phyloP scores from a whole-genome alignment of 2,888 invertebrate genomes.

The Athalia rosae region DNA sequence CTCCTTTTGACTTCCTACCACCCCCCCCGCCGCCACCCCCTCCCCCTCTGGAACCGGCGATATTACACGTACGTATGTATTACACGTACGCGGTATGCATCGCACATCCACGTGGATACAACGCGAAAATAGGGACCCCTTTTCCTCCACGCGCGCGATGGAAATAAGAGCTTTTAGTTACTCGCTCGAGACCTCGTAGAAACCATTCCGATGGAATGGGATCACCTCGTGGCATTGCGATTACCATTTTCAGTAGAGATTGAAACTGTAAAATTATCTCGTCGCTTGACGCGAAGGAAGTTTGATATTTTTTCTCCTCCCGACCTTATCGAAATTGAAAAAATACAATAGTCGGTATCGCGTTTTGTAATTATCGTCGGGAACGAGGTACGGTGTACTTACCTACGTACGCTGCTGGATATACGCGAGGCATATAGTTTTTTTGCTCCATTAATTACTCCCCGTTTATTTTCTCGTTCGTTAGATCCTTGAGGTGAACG shows the following conservation, averaged over 20 bases:
- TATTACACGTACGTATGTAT: not conserved
- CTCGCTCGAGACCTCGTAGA: constrained; percentile 64
- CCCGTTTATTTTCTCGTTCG: too few relatives aligned
- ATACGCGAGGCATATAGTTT: too few relatives aligned
- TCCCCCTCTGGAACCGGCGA: not conserved
- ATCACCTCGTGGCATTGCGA: constrained; percentile 58
- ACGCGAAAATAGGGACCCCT: constrained; percentile 12
- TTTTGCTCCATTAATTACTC: too few relatives aligned
- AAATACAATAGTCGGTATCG: too few relatives aligned
- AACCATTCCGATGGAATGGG: constrained; percentile 65
- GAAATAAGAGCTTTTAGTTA: constrained; percentile 68
- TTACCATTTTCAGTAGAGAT: constrained; percentile 52
- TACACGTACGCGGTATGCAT: not conserved
- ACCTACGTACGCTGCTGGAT: too few relatives aligned
- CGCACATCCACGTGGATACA: not conserved
- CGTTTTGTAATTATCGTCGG: too few relatives aligned
- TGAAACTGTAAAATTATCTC: constrained; percentile 11
- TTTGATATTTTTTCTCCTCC: not conserved
- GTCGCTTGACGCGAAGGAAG: not conserved
- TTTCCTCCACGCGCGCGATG: constrained; percentile 59
- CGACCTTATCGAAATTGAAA: not conserved
- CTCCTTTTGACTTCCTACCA: constrained; percentile 46
- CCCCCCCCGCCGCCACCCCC: not conserved
- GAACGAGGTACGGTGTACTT: too few relatives aligned
- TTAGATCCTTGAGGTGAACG: too few relatives aligned